These are phyloP conservation scores for Scotopteryx bipunctaria DNA, from an alignment of 2,888 invertebrate genomes.

Conservation along the genomic window DNA sequence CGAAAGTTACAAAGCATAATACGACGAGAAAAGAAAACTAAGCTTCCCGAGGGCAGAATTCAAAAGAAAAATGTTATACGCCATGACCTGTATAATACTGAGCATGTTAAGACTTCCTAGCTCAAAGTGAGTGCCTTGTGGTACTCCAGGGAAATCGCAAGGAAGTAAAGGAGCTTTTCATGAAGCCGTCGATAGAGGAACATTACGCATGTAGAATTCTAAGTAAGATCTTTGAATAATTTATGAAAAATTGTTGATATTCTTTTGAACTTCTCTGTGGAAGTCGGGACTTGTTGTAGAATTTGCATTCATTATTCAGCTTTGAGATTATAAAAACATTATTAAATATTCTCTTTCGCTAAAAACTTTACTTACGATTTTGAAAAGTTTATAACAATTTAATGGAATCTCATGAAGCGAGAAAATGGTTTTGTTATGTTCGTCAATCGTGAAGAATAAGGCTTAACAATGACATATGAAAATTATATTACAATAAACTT, in stretches of 20 bases:
- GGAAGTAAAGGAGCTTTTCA: conserved; percentile 37
- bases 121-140: conserved; percentile 31
- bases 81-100: conserved; percentile 9
- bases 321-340: not conserved
- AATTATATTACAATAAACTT: too few relatives aligned
- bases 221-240: conserved; percentile 25
- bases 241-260: conserved; percentile 1
- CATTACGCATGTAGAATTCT: conserved; percentile 40
- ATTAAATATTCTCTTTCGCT: too few relatives aligned
- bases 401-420: too few relatives aligned
- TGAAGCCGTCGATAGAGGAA: conserved; percentile 39
- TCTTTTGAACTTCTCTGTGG: not conserved
- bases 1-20: not conserved
- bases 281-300: not conserved
- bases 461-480: too few relatives aligned
- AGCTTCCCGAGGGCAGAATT: not conserved
- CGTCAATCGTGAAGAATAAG: too few relatives aligned
- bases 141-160: conserved; percentile 47
- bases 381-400: too few relatives aligned
- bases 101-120: conserved; percentile 21
- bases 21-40: not conserved
- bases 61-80: not conserved
- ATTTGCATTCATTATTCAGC: not conserved
- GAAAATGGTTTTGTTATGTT: too few relatives aligned
- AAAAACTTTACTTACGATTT: too few relatives aligned